Percentiles rank a stretch among this genome's conserved stretches.
phyloP scores from a whole-genome alignment of 2,113 vertebrate species.

The Oncorhynchus keta region DNA sequence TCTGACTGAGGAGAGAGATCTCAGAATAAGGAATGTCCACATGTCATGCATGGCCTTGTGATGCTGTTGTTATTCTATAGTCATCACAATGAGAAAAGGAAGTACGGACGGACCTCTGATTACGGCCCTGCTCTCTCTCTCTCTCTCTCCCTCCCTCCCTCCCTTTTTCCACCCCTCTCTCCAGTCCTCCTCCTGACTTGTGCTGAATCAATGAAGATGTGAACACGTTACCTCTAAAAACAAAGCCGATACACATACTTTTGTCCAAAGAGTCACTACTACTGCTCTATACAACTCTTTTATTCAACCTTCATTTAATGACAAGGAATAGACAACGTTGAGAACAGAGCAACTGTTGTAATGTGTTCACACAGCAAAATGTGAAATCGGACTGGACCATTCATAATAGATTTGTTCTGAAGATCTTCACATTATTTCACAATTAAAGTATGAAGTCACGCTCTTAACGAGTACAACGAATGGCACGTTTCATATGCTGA shows the following conservation, averaged over 20 bases:
- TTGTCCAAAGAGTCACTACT: constrained; percentile 55
- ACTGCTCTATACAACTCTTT: constrained; percentile 33
- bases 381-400: constrained; percentile 58
- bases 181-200: not conserved
- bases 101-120: constrained; percentile 39
- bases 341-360: too few species aligned
- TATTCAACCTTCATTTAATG: constrained; percentile 1
- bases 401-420: constrained; percentile 74
- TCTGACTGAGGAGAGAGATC: constrained; percentile 4
- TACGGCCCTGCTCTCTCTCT: not conserved
- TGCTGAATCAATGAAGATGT: not conserved
- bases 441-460: constrained; percentile 73
- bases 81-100: constrained; percentile 38
- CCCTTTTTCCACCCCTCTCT: not conserved
- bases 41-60: constrained; percentile 51
- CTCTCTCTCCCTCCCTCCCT: constrained; percentile 16
- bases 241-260: constrained; percentile 54
- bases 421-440: constrained; percentile 58
- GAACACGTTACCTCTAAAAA: constrained; percentile 12
- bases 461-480: constrained; percentile 67
- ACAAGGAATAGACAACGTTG: constrained; percentile 34
- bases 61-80: constrained; percentile 38
- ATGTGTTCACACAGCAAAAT: constrained; percentile 52
- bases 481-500: constrained; percentile 51
- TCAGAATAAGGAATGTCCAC: constrained; percentile 20